Percentiles rank a stretch among this genome's conserved stretches.
Conservation (phyloP, 2,888 invertebrate genomes). For the Lottia scabra region DNA sequence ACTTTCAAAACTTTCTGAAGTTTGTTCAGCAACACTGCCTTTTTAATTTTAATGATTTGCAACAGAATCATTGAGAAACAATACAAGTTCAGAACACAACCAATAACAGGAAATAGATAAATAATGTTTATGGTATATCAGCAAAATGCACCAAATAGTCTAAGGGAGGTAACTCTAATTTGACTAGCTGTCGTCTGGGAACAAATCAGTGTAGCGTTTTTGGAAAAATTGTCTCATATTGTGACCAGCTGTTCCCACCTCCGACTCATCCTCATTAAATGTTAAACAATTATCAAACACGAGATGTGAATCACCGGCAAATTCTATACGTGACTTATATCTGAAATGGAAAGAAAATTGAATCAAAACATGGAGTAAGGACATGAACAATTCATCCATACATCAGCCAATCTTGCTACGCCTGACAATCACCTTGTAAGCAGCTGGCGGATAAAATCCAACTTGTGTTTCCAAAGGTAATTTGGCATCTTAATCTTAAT, state of each 20-base stretch:
- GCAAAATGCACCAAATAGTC: constrained; percentile 7
- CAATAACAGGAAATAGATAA: too few relatives aligned
- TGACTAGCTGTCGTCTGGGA: constrained; percentile 24
- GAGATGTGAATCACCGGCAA: constrained; percentile 89
- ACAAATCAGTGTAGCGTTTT: constrained; percentile 82
- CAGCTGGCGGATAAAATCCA: too few relatives aligned
- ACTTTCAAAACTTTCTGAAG: too few relatives aligned
- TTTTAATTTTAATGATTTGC: too few relatives aligned
- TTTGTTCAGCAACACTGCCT: too few relatives aligned
- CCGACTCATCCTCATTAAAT: constrained; percentile 98
- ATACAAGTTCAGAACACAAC: too few relatives aligned
- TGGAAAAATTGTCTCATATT: constrained; percentile 93
- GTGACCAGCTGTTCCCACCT: constrained; percentile 96
- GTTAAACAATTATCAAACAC: constrained; percentile 98
- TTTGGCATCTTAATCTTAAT: too few relatives aligned
- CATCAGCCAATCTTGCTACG: too few relatives aligned
- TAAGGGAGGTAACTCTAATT: constrained; percentile 3
- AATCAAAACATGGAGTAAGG: background rate
- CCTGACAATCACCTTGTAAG: too few relatives aligned
- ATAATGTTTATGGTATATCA: constrained; percentile 9
- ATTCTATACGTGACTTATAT: constrained; percentile 93
- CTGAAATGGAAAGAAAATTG: constrained; percentile 71
- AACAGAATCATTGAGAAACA: too few relatives aligned
- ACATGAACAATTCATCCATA: too few relatives aligned
- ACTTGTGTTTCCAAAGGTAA: too few relatives aligned